Percentiles rank a stretch among this genome's conserved stretches.
Conservation (phyloP, 2,113 vertebrate genomes). For the Rissa tridactyla region DNA sequence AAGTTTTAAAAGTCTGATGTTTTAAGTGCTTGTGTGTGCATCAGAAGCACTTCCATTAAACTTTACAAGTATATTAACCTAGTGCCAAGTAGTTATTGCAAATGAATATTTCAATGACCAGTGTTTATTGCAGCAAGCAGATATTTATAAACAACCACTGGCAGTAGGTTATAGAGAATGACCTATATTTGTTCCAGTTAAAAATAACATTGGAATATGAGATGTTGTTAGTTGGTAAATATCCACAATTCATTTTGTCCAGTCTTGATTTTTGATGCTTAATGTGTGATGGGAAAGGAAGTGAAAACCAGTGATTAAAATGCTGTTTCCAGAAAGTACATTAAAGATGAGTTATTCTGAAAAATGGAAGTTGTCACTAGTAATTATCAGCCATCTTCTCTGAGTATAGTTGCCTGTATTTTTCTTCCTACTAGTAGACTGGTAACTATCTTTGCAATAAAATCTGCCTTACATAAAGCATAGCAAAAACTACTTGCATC, state of each 20-base stretch:
- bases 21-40: slow-evolving; percentile 73
- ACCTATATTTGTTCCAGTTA: slow-evolving; percentile 59
- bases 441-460: slow-evolving; percentile 37
- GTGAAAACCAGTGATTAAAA: slow-evolving; percentile 61
- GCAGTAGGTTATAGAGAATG: slow-evolving; percentile 59
- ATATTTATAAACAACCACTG: slow-evolving; percentile 81
- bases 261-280: slow-evolving; percentile 59
- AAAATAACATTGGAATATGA: slow-evolving; percentile 56
- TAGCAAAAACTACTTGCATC: slow-evolving; percentile 18
- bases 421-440: background rate
- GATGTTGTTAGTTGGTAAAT: slow-evolving; percentile 61
- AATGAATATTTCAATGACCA: slow-evolving; percentile 79
- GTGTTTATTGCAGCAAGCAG: slow-evolving; percentile 84
- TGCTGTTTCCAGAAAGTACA: slow-evolving; percentile 57
- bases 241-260: slow-evolving; percentile 41
- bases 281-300: slow-evolving; percentile 38
- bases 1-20: slow-evolving; percentile 68
- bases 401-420: background rate
- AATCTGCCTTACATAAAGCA: slow-evolving; percentile 46
- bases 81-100: slow-evolving; percentile 86
- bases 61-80: slow-evolving; percentile 75
- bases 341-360: slow-evolving; percentile 62
- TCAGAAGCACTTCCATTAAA: slow-evolving; percentile 71
- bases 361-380: slow-evolving; percentile 50
- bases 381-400: slow-evolving; percentile 48